Percentiles rank a stretch among this genome's conserved stretches.
These are phyloP conservation scores for Circaetus gallicus DNA, from an alignment of 2,113 vertebrate species.

Conservation along the genomic window DNA sequence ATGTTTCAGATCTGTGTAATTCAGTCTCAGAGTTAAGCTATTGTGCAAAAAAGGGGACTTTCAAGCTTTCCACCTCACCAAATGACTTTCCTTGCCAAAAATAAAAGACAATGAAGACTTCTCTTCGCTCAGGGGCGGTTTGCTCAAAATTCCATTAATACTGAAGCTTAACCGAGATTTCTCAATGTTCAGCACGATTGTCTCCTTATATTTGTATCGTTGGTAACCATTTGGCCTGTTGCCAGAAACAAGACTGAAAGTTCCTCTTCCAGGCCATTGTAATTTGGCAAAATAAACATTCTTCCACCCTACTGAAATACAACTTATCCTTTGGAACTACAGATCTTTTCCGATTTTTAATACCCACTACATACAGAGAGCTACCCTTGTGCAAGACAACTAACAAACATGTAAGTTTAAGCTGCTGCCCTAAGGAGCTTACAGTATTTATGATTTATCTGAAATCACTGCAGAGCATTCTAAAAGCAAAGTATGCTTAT, in stretches of 20 bases:
- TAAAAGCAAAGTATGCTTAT: neutral
- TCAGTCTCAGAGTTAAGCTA: neutral
- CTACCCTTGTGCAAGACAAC: neutral
- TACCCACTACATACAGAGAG: neutral
- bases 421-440: neutral
- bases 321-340: neutral
- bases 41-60: neutral
- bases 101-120: neutral
- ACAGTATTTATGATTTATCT: neutral
- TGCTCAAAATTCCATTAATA: slow-evolving; percentile 33
- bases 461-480: neutral
- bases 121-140: neutral
- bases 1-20: neutral
- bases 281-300: slow-evolving; percentile 9
- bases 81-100: neutral
- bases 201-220: neutral
- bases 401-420: neutral
- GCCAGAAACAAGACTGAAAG: neutral
- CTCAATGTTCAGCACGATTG: neutral
- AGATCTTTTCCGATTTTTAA: neutral
- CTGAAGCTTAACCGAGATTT: neutral
- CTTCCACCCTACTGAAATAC: neutral
- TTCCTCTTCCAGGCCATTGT: neutral
- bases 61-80: neutral
- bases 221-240: neutral